Conservation (phyloP, 2,888 invertebrate genomes). For the Drosophila neoperkinsi region DNA sequence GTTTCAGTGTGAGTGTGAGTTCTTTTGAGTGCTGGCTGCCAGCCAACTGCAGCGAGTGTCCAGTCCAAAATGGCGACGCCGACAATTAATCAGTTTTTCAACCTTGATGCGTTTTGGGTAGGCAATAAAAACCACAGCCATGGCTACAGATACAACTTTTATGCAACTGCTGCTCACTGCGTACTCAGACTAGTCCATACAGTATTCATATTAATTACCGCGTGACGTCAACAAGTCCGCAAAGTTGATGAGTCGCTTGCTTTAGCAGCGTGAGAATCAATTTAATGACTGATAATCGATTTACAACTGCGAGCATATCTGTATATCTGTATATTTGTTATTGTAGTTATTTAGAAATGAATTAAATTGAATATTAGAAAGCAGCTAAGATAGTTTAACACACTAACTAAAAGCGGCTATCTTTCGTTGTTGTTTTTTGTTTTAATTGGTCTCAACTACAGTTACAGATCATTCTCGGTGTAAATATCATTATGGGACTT, state of each 20-base stretch:
- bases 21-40: slow-evolving; percentile 9
- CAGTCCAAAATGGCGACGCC: slow-evolving; percentile 38
- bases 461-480: not conserved
- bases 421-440: not conserved
- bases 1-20: not conserved
- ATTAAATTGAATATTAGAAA: not conserved
- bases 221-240: slow-evolving; percentile 20
- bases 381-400: not conserved
- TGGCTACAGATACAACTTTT: slow-evolving; percentile 13
- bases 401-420: not conserved
- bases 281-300: slow-evolving; percentile 10
- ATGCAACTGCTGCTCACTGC: slow-evolving; percentile 31
- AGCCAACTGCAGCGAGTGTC: slow-evolving; percentile 28
- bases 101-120: slow-evolving; percentile 34
- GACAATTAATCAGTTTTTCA: slow-evolving; percentile 65
- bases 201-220: slow-evolving; percentile 40
- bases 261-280: slow-evolving; percentile 19
- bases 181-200: slow-evolving; percentile 7
- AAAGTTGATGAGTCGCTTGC: slow-evolving; percentile 5
- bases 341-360: not conserved
- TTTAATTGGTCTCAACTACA: not conserved
- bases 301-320: not conserved
- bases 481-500: not conserved
- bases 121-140: slow-evolving; percentile 45
- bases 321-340: not conserved